A percentile compares a stretch with the other conserved stretches of the same genome.
phyloP scores from a whole-genome alignment of 2,113 vertebrate species.

The Kryptolebias marmoratus region DNA sequence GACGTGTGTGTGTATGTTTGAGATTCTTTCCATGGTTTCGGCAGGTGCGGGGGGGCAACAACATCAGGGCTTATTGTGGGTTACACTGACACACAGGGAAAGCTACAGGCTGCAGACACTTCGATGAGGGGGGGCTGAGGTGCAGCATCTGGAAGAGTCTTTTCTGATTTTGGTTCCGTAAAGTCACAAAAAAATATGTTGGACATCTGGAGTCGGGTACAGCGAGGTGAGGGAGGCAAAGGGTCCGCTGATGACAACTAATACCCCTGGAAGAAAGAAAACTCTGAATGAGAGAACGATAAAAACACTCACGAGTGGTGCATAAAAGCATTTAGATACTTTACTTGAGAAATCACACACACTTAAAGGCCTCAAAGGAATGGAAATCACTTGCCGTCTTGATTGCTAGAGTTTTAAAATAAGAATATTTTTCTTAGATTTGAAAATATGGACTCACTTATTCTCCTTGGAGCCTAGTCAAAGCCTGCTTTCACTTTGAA shows the following conservation, averaged over 20 bases:
- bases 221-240: conserved; percentile 54
- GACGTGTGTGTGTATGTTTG: conserved; percentile 54
- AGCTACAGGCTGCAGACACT: conserved; percentile 57
- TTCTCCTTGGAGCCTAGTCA: too few species aligned
- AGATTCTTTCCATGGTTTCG: conserved; percentile 40
- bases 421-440: too few species aligned
- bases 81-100: conserved; percentile 73
- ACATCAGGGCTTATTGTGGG: conserved; percentile 68
- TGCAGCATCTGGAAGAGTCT: conserved; percentile 71
- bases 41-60: conserved; percentile 45
- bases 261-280: conserved; percentile 72
- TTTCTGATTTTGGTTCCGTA: conserved; percentile 73
- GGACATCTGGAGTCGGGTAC: conserved; percentile 75
- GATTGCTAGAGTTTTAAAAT: too few species aligned
- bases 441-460: too few species aligned
- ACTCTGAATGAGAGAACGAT: background rate
- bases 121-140: conserved; percentile 31
- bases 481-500: too few species aligned
- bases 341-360: background rate
- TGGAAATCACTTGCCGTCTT: too few species aligned
- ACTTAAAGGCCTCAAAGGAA: background rate
- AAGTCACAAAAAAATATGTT: conserved; percentile 81
- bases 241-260: conserved; percentile 60
- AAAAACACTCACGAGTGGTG: background rate
- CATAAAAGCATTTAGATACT: background rate